Percentiles rank a stretch among this genome's conserved stretches.
phyloP scores from a whole-genome alignment of 2,113 vertebrate genomes.

The Leptobrachium ailaonicum region DNA sequence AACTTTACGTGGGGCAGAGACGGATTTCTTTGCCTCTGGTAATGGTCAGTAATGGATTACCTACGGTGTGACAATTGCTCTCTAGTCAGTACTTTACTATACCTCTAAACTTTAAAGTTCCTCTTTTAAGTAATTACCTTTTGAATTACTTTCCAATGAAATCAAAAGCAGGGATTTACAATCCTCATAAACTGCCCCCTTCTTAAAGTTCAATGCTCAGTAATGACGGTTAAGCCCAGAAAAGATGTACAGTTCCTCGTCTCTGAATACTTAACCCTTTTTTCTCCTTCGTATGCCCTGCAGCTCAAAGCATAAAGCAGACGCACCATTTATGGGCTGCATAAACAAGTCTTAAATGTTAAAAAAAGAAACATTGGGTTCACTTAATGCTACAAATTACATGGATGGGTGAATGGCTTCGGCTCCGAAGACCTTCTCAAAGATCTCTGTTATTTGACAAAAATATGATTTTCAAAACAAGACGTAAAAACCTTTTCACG shows the following conservation, averaged over 20 bases:
- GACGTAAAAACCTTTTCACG: conserved; percentile 40
- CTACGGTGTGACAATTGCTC: neutral
- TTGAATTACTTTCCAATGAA: neutral
- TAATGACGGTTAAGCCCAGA: neutral
- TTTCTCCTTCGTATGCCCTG: neutral
- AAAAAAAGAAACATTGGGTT: conserved; percentile 39
- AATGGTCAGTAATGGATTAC: neutral
- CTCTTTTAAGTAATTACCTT: neutral
- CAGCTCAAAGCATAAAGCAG: conserved; percentile 17
- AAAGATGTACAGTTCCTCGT: neutral
- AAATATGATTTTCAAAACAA: conserved; percentile 48
- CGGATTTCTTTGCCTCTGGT: too few species aligned
- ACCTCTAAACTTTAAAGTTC: neutral
- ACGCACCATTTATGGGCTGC: conserved; percentile 9
- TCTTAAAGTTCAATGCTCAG: neutral
- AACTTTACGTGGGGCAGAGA: too few species aligned
- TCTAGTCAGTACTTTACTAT: neutral
- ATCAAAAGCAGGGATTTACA: neutral
- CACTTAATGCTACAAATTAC: conserved; percentile 44
- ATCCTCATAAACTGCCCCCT: neutral
- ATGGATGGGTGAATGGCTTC: conserved; percentile 38
- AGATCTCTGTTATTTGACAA: conserved; percentile 20
- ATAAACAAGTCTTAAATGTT: conserved; percentile 38
- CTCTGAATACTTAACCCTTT: neutral
- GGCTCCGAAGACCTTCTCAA: conserved; percentile 29